phyloP scores from a whole-genome alignment of 2,888 invertebrate species.

The Chymomyza amoena region DNA sequence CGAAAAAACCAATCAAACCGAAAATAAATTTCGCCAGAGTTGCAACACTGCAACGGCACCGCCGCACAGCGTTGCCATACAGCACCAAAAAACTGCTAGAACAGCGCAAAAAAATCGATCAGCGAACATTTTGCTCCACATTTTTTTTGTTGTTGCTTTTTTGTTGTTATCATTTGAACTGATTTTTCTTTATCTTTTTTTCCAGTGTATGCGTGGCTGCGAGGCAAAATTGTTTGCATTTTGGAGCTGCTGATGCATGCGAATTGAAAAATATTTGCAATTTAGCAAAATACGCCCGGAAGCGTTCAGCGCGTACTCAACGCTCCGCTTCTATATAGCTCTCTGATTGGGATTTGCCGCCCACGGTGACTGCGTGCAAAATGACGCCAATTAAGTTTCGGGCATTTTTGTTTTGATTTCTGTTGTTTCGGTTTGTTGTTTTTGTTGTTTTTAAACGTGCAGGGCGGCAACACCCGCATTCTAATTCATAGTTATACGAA shows the following conservation, averaged over 20 bases:
- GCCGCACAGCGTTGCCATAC: conserved; percentile 2
- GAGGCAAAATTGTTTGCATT: conserved; percentile 68
- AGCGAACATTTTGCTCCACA: not conserved
- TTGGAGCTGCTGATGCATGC: conserved; percentile 59
- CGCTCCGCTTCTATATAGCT: not conserved
- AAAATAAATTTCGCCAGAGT: conserved; percentile 61
- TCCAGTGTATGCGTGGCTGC: conserved; percentile 40
- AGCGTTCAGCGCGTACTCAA: conserved; percentile 40
- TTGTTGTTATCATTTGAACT: conserved; percentile 20
- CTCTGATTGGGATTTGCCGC: not conserved
- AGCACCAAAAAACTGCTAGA: conserved; percentile 38
- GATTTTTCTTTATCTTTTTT: conserved; percentile 13
- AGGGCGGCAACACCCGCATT: not conserved
- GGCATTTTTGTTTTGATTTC: not conserved
- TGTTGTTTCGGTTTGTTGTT: conserved; percentile 4
- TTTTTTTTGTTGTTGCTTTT: not conserved
- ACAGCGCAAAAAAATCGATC: conserved; percentile 25
- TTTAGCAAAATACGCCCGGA: conserved; percentile 68
- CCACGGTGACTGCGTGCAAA: conserved; percentile 51
- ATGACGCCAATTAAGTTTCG: conserved; percentile 61
- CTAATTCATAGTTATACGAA: not conserved
- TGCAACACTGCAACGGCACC: conserved; percentile 39
- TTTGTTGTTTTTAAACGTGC: not conserved
- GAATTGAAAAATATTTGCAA: conserved; percentile 73
- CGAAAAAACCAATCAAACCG: conserved; percentile 61